Evolutionary conservation across 2,888 invertebrate genomes (phyloP), one percentile per base, ranked within the genome.

Genomic region (Ypsolopha scabrella): DNA sequence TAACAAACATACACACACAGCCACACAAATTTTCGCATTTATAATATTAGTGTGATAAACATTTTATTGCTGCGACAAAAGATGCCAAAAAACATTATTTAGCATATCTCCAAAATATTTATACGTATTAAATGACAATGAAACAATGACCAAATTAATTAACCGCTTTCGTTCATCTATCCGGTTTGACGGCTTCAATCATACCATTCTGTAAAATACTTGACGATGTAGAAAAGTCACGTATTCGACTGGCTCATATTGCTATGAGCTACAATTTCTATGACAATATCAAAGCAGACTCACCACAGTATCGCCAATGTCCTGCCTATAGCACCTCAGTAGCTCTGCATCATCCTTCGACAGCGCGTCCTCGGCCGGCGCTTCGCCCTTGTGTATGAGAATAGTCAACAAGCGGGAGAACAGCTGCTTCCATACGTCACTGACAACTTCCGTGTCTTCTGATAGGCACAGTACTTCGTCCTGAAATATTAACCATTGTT

Each of bases 321-420:
- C 96, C 73, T 95, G 95, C 53, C 95, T 83, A 67, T 95, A 95
- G 75, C 96, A 96, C 9, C 97, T 88, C 66, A 97, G 92, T 48
- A 92, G 87, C 75, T 98, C 97, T 54, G 92, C 89, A 65, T 97
- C 97, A 58, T 97, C 96, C 35, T 90, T 82, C 6, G 90, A 88
- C 83, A 93, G 89, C 6, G 88, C 57, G 0, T 67, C 86, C 47
- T 90, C 88, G 0, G 89, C 79, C 7, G 96, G 94, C 58, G 92
- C 91, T 65, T 93, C 92, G 0, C 94, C 92, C 80, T 98, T 97
- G 49, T 89, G 82, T 33, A 97, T 82, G 53, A 97, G 81, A 41
- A 94, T 88, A 55, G 92, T 89, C 1, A 94, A 91, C 41, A 97
- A 81, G 53, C 92, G 90, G 7, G 92, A 90, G 76, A 95, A 97